phyloP scores from a whole-genome alignment of 2,113 vertebrate genomes.

The Hippocampus zosterae region DNA sequence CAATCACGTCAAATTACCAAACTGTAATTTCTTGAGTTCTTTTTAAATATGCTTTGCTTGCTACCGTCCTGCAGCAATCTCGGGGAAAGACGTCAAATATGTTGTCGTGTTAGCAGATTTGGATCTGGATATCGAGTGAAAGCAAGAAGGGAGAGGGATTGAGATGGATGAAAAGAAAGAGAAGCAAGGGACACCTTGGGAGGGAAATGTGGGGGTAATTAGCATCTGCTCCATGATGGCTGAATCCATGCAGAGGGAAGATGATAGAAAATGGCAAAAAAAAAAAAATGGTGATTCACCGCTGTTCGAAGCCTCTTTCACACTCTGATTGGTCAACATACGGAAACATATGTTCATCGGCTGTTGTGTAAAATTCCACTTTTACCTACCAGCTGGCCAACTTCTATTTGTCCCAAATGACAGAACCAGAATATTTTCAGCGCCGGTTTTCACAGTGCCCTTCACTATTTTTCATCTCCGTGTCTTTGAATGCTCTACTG shows the following conservation, averaged over 20 bases:
- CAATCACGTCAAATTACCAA: too few species aligned
- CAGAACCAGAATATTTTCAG: slow-evolving; percentile 5
- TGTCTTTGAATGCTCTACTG: slow-evolving; percentile 9
- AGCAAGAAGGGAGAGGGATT: neutral
- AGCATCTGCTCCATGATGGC: slow-evolving; percentile 19
- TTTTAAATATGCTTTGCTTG: too few species aligned
- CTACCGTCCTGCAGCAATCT: too few species aligned
- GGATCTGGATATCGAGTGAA: neutral
- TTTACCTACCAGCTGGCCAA: slow-evolving; percentile 44
- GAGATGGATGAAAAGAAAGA: neutral
- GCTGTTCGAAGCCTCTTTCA: slow-evolving; percentile 45
- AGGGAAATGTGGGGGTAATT: slow-evolving; percentile 7
- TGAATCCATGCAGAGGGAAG: slow-evolving; percentile 20
- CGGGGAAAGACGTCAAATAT: too few species aligned
- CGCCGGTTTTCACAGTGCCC: slow-evolving; percentile 32
- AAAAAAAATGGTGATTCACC: slow-evolving; percentile 39
- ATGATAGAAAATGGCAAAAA: slow-evolving; percentile 2
- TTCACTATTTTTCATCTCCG: slow-evolving; percentile 33
- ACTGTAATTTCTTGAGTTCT: too few species aligned
- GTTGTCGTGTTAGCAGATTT: too few species aligned
- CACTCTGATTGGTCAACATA: slow-evolving; percentile 47
- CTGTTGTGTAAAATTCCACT: slow-evolving; percentile 23
- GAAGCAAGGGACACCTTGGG: neutral
- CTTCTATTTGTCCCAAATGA: slow-evolving; percentile 21
- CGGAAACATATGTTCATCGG: neutral